These are phyloP conservation scores for Leptogaster cylindrica DNA, from an alignment of 2,888 invertebrate genomes.

Conservation along the genomic window DNA sequence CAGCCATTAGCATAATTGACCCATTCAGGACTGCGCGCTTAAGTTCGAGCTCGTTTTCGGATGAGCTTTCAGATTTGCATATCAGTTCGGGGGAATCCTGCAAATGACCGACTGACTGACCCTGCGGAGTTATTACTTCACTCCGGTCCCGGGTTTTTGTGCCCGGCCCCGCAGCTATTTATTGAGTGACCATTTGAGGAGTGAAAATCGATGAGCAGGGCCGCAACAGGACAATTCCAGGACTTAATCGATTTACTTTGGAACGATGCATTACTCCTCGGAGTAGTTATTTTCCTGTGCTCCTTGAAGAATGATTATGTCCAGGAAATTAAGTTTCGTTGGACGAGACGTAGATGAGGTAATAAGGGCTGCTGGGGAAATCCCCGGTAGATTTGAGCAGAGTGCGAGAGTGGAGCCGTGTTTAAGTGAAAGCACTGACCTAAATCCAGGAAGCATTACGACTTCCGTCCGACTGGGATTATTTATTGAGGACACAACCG, in stretches of 20 bases:
- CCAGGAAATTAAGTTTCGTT: too few relatives aligned
- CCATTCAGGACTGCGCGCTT: constrained; percentile 36
- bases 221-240: background rate
- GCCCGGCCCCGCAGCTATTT: constrained; percentile 12
- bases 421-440: too few relatives aligned
- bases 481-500: too few relatives aligned
- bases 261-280: too few relatives aligned
- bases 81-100: constrained; percentile 8
- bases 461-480: too few relatives aligned
- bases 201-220: constrained; percentile 19
- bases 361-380: too few relatives aligned
- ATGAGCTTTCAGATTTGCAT: constrained; percentile 41
- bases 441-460: too few relatives aligned
- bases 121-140: constrained; percentile 35
- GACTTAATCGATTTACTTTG: background rate
- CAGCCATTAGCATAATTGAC: constrained; percentile 38
- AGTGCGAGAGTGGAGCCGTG: too few relatives aligned
- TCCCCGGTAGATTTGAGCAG: too few relatives aligned
- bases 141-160: constrained; percentile 14
- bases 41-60: constrained; percentile 34
- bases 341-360: too few relatives aligned
- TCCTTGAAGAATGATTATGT: too few relatives aligned
- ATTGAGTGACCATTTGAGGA: constrained; percentile 28
- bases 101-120: constrained; percentile 40
- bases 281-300: too few relatives aligned